These are phyloP conservation scores for Tapirus terrestris DNA, from an alignment of 2,113 vertebrate genomes.

Conservation along the genomic window DNA sequence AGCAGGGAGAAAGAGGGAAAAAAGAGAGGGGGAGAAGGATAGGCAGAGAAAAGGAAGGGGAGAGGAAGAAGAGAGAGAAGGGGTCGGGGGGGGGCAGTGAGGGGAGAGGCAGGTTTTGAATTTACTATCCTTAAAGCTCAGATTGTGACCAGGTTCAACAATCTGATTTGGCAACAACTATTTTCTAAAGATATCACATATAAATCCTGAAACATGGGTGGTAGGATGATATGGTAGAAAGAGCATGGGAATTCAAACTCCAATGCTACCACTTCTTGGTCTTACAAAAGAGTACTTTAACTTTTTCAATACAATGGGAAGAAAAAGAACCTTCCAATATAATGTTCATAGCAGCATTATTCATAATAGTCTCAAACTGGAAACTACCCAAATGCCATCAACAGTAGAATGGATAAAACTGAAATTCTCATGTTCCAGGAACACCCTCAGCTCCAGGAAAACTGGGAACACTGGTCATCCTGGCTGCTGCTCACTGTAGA, in stretches of 20 bases:
- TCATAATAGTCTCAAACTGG: not conserved
- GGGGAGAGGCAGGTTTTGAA: not conserved
- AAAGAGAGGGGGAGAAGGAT: not conserved
- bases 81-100: too few relatives aligned
- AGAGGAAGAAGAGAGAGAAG: not conserved
- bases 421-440: not conserved
- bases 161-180: not conserved
- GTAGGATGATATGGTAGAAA: not conserved
- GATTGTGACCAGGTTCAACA: not conserved
- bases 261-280: not conserved
- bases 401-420: not conserved
- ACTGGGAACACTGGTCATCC: not conserved
- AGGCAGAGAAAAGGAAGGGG: not conserved
- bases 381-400: not conserved
- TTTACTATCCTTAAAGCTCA: not conserved
- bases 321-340: not conserved
- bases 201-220: not conserved
- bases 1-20: not conserved
- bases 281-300: constrained; percentile 34
- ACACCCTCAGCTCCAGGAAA: not conserved
- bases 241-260: not conserved
- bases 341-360: constrained; percentile 23
- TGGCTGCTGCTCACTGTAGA: not conserved
- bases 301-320: not conserved
- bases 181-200: not conserved